phyloP scores from a whole-genome alignment of 2,797 vertebrate genomes.

The Clarias pachynema region DNA sequence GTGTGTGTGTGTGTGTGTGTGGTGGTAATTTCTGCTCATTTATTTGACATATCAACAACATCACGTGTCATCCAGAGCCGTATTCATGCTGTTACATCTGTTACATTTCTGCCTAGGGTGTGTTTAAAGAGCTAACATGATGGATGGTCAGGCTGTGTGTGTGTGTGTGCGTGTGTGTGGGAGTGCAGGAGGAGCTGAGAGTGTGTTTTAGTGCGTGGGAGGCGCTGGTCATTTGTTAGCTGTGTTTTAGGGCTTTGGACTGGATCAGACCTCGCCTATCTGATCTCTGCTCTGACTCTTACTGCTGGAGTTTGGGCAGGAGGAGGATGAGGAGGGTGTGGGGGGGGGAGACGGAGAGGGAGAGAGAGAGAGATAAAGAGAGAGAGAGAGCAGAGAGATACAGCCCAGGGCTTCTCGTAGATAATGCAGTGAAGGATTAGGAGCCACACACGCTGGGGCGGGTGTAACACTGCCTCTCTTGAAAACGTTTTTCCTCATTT shows the following conservation, averaged over 20 bases:
- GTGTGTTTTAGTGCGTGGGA: slow-evolving; percentile 65
- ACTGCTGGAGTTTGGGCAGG: slow-evolving; percentile 37
- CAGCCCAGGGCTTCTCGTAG: slow-evolving; percentile 47
- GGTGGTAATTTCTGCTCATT: neutral
- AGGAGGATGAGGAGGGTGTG: neutral
- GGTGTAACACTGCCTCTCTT: slow-evolving; percentile 59
- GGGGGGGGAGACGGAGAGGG: too few relatives aligned
- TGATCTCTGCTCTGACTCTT: slow-evolving; percentile 70
- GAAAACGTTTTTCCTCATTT: slow-evolving; percentile 27
- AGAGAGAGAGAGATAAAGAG: neutral
- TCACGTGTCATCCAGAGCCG: neutral
- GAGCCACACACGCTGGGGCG: slow-evolving; percentile 59
- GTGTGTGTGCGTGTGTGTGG: slow-evolving; percentile 49
- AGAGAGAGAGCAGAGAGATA: slow-evolving; percentile 21
- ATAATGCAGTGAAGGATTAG: slow-evolving; percentile 74
- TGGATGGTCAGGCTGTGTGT: neutral
- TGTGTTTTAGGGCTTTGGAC: slow-evolving; percentile 76
- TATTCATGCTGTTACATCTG: slow-evolving; percentile 2
- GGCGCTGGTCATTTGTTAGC: slow-evolving; percentile 76
- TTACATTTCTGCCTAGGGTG: slow-evolving; percentile 7
- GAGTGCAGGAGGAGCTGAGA: slow-evolving; percentile 30
- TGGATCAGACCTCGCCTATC: slow-evolving; percentile 71
- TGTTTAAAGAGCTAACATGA: slow-evolving; percentile 31
- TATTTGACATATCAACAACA: neutral
- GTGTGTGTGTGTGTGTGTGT: slow-evolving; percentile 22